These are phyloP conservation scores for Sus cebifrons DNA, from an alignment of 2,797 vertebrate genomes.

Conservation along the genomic window DNA sequence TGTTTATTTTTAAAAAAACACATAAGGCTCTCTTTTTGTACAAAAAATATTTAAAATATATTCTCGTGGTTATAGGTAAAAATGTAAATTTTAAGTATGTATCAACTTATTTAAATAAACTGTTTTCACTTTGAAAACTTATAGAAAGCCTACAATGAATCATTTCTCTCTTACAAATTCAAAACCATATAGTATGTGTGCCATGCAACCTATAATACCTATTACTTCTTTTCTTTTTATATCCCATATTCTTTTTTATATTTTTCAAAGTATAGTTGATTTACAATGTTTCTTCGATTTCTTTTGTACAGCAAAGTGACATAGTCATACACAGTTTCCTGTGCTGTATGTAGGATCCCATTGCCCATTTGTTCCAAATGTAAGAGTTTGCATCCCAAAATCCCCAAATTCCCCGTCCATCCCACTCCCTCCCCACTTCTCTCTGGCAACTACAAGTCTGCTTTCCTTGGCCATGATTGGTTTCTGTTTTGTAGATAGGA, in stretches of 20 bases:
- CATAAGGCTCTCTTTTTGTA: not conserved
- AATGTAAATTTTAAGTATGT: not conserved
- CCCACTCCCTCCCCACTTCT: too few relatives aligned
- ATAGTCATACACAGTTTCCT: too few relatives aligned
- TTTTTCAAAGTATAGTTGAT: too few relatives aligned
- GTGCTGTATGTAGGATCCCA: too few relatives aligned
- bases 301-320: too few relatives aligned
- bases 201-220: not conserved
- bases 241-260: not conserved
- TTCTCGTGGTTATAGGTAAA: not conserved
- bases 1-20: not conserved
- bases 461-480: too few relatives aligned
- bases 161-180: not conserved
- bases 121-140: constrained; percentile 37
- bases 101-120: constrained; percentile 1
- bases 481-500: too few relatives aligned
- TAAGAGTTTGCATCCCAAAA: too few relatives aligned
- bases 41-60: not conserved
- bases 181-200: not conserved
- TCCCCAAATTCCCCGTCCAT: too few relatives aligned
- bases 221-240: not conserved
- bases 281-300: too few relatives aligned
- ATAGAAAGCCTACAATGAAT: not conserved
- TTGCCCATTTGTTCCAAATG: too few relatives aligned
- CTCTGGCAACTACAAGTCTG: too few relatives aligned